phyloP scores from a whole-genome alignment of 2,113 vertebrate species.

The Eublepharis macularius region DNA sequence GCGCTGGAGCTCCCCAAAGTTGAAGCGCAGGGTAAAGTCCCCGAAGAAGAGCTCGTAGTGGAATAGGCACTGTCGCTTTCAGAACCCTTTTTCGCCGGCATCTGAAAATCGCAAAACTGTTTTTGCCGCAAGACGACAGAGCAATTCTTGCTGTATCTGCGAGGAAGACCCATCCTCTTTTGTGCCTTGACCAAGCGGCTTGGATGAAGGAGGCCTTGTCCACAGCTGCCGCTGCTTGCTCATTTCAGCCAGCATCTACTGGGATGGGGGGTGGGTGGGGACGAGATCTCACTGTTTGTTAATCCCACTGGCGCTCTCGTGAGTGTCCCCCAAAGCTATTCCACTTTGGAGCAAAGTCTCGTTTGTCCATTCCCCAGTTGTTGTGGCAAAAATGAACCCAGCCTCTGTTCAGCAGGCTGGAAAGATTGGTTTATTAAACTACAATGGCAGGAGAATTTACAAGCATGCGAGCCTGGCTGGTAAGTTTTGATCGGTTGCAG shows the following conservation, averaged over 20 bases:
- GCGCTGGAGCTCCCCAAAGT: neutral
- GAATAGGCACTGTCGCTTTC: neutral
- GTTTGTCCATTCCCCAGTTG: neutral
- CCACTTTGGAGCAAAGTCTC: neutral
- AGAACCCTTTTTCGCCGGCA: no score
- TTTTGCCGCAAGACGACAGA: neutral
- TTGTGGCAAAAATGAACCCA: no score
- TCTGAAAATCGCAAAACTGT: neutral
- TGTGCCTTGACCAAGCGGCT: no score
- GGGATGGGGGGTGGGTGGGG: no score
- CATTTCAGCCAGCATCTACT: neutral
- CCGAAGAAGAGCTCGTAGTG: neutral
- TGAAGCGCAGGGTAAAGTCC: fast-evolving
- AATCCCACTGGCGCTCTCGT: neutral
- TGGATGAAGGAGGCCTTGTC: no score
- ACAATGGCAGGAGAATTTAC: no score
- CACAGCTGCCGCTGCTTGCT: neutral
- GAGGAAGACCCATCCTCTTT: neutral
- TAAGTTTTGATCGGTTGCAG: no score
- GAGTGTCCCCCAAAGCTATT: neutral
- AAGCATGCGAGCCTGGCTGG: no score
- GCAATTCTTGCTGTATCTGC: neutral
- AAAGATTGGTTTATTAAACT: no score
- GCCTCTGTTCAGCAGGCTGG: no score
- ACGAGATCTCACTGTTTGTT: neutral